Percentiles rank a stretch among this genome's conserved stretches.
Conservation (phyloP, 2,113 vertebrate species). For the Carlito syrichta region DNA sequence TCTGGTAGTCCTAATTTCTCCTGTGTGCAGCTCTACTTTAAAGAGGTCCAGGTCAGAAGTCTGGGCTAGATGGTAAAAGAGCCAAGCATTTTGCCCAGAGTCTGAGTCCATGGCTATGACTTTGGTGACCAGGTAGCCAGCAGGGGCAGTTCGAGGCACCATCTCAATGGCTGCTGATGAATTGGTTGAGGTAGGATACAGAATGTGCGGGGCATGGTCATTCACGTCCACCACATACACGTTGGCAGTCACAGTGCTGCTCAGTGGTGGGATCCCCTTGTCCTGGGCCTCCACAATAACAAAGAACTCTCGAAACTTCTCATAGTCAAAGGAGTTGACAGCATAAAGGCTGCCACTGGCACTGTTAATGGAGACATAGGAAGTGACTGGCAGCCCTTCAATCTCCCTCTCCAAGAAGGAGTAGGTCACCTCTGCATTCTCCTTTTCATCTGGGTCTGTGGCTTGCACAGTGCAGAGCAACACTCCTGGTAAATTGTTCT, state of each 20-base stretch:
- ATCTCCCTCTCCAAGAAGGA: conserved; percentile 91
- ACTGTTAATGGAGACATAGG: conserved; percentile 92
- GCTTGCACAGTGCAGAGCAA: conserved; percentile 91
- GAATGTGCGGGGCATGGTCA: conserved; percentile 92
- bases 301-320: conserved; percentile 93
- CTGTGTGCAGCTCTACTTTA: conserved; percentile 93
- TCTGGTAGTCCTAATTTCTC: conserved; percentile 94
- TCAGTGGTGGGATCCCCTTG: conserved; percentile 89
- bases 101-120: conserved; percentile 93
- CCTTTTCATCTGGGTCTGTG: conserved; percentile 88
- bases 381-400: conserved; percentile 91
- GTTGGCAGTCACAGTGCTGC: conserved; percentile 90
- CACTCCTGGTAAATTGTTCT: conserved; percentile 92
- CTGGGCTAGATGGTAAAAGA: conserved; percentile 90
- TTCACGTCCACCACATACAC: conserved; percentile 94
- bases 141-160: conserved; percentile 88
- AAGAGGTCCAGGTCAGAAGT: conserved; percentile 90
- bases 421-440: conserved; percentile 94
- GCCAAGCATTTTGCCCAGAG: conserved; percentile 95
- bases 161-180: conserved; percentile 89
- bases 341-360: conserved; percentile 91
- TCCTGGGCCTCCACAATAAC: conserved; percentile 94
- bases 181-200: conserved; percentile 90
- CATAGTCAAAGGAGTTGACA: conserved; percentile 93
- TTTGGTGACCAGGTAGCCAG: conserved; percentile 93